These are phyloP conservation scores for Nasonia oneida DNA, from an alignment of 2,888 invertebrate genomes.

Conservation along the genomic window DNA sequence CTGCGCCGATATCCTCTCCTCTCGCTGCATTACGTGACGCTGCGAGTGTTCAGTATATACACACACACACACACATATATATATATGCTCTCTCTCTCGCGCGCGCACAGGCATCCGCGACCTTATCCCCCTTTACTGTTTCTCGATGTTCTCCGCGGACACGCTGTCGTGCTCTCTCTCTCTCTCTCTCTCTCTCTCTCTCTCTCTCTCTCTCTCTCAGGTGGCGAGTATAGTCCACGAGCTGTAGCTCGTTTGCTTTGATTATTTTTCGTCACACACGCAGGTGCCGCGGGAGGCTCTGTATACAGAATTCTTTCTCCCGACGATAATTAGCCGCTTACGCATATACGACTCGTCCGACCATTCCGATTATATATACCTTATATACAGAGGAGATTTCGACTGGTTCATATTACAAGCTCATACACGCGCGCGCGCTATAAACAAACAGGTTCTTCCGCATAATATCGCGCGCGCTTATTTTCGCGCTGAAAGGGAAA, in stretches of 20 bases:
- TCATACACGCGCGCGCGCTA: neutral
- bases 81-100: neutral
- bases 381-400: neutral
- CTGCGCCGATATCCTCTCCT: constrained; percentile 31
- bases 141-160: neutral
- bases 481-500: constrained; percentile 46
- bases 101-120: constrained; percentile 11
- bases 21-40: neutral
- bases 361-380: neutral
- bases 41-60: too few relatives aligned
- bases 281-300: neutral
- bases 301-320: neutral
- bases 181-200: too few relatives aligned
- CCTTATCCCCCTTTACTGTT: constrained; percentile 44
- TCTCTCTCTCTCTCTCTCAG: too few relatives aligned
- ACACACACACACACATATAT: neutral
- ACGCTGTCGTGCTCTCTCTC: neutral
- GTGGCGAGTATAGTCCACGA: neutral
- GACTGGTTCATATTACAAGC: neutral
- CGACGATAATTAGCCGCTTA: neutral
- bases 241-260: neutral
- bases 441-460: constrained; percentile 49
- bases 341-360: too few relatives aligned
- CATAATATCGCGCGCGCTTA: neutral
- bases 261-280: neutral